Base-by-base conservation (phyloP, 2,797 vertebrate genomes). In the Gymnothorax javanicus region DNA sequence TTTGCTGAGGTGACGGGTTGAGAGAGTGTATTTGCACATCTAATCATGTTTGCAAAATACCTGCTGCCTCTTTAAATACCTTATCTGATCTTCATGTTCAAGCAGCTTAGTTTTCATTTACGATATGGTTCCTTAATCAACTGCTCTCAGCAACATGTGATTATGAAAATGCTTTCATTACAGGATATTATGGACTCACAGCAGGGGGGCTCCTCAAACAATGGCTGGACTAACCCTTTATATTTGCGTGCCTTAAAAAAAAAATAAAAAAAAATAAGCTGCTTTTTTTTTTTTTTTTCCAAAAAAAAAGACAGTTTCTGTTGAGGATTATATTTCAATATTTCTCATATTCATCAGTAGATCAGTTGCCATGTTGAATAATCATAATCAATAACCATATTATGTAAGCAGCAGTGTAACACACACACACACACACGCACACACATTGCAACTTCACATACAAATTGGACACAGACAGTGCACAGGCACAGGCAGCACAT, bases 1-100 rank as follows among this genome's bases (percentile, higher is more conserved):
- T 94, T 67, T 6, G 97, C 97, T 75, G 96, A 99, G 97, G 98
- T 97, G 90, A 59, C 0, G 27, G 69, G 13, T 43, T 25, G 33
- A 27, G 69, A 33, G 25, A 73, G n/a, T 17, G 60, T 4, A 20
- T 23, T n/a, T 33, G 23, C 25, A 33, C 25, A 27, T 33, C 25
- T 13, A 2, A 13, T 11, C 9, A 33, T 67, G 23, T 8, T 13
- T 67, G 23, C 23, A 67, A 67, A n/a, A n/a, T 67, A 67, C 60
- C 17, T 64, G 7, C 64, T n/a, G 23, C 23, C 25, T 67, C 23
- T 67, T 67, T 13, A n/a, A 67, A 52, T 81, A 3, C 20, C 7
- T 81, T 81, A 7, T 7, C 17, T 81, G 77, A 52, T 33, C 12
- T 43, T 27, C 27, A 52, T 81, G 52, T 33, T 23, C 7, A 77